phyloP scores from a whole-genome alignment of 1,140 invertebrate species.

The Pseudachorutes palmiensis region DNA sequence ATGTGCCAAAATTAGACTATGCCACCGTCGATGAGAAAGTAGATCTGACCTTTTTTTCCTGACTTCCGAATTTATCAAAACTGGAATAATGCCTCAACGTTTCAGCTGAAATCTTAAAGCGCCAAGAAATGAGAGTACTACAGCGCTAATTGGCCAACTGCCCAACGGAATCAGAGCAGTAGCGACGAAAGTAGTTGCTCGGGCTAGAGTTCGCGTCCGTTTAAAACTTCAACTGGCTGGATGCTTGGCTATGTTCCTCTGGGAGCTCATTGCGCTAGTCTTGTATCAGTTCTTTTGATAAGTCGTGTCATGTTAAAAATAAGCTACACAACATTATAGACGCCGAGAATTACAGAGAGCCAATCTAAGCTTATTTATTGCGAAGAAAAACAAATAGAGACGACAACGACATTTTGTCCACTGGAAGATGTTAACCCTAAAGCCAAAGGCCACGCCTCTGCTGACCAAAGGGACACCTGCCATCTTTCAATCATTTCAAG shows the following conservation, averaged over 20 bases:
- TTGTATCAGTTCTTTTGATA: not conserved
- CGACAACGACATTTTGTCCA: too few species aligned
- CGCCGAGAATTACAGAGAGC: not conserved
- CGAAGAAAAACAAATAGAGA: too few species aligned
- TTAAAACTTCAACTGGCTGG: not conserved
- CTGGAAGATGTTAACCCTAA: too few species aligned
- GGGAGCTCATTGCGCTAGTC: not conserved
- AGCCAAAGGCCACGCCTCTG: too few species aligned
- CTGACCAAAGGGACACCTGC: too few species aligned
- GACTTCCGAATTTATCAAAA: not conserved
- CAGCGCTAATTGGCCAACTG: not conserved
- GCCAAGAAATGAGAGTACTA: not conserved
- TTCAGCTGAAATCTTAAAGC: not conserved
- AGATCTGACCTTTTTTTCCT: not conserved
- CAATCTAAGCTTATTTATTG: not conserved
- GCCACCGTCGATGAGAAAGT: too few species aligned
- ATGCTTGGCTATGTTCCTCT: not conserved
- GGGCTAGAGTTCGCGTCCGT: not conserved
- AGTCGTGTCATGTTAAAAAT: not conserved
- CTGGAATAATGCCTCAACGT: not conserved
- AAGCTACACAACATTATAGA: not conserved
- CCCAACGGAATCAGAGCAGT: not conserved
- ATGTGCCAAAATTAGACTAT: too few species aligned
- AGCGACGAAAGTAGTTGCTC: not conserved
- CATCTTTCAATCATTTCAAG: too few species aligned